Evolutionary conservation across 2,113 vertebrate species (phyloP).

Genomic region (Halcyon senegalensis): DNA sequence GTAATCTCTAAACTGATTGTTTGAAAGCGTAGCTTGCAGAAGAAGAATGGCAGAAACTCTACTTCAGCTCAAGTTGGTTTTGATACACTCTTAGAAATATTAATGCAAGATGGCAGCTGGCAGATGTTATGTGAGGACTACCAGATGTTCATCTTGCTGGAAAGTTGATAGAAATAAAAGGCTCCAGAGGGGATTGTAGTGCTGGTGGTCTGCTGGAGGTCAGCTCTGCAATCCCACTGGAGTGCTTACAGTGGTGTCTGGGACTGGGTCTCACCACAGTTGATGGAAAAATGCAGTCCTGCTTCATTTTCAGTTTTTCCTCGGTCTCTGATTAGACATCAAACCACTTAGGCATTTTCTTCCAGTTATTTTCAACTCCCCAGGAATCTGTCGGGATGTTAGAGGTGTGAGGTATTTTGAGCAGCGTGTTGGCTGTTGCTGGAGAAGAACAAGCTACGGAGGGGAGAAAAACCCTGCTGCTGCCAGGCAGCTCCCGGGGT

Average conservation of each 20-base stretch:
- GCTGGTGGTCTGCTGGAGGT: neutral
- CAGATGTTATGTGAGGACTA: neutral
- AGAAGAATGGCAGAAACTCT: neutral
- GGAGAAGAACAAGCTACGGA: neutral
- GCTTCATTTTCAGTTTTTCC: neutral
- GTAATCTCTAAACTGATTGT: neutral
- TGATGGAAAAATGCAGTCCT: neutral
- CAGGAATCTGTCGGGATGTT: neutral
- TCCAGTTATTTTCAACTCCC: neutral
- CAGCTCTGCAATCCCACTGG: neutral
- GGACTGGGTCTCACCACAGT: neutral
- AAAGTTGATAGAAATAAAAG: neutral
- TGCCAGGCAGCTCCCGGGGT: neutral
- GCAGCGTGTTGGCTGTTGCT: neutral
- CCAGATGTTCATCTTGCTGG: neutral
- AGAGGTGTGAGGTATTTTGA: neutral
- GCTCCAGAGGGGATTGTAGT: neutral
- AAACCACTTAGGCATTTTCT: neutral
- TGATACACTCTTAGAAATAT: neutral
- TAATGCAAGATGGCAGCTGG: neutral
- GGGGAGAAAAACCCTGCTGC: neutral
- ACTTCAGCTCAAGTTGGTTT: neutral
- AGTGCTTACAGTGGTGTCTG: neutral
- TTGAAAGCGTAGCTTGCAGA: neutral
- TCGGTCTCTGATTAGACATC: neutral